Evolutionary conservation across 2,888 invertebrate genomes (phyloP), one percentile per base, ranked within the genome.

Genomic region (Cenopis cana): DNA sequence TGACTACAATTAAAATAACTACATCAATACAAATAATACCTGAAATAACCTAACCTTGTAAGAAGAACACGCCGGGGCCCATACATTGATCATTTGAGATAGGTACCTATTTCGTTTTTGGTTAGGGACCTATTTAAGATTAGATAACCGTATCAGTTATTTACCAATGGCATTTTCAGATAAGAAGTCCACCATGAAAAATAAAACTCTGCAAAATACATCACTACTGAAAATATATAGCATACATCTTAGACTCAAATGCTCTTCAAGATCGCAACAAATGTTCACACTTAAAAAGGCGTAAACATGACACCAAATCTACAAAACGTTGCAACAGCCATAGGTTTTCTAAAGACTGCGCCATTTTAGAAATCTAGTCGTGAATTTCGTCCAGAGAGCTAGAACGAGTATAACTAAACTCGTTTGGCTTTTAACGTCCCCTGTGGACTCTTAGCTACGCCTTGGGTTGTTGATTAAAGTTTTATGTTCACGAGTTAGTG

Each of bases 251-350:
- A 41, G 11, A 41, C 24, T 24, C 24, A 24, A 59, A 60, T 46
- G 46, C 52, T 20, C 10, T 33, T 14, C 50, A 14, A 10, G 18
- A 50, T 12, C 33, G 50, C 52, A 20, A 60, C 41, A 46, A 41
- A 62, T 52, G 54, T 64, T 64, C 14, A 38, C 64, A 54, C 52
- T 64, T 24, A 38, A 46, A 64, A 64, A n/a, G 52, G 20, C 52
- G 54, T 64, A 64, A 64, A 54, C 52, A n/a, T 24, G 36, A 54
- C 64, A 36, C 18, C n/a, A 60, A 29, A 46, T 6, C n/a, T 20
- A 38, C 18, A 18, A 62, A 33, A 49, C 10, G 62, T 9, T 20
- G 14, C 36, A 62, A 50, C 36, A n/a, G 17, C 17, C 62, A 17
- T 12, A 12, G 14, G 5, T 52, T 36, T 10, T 10, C 14, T n/a